Base-by-base conservation (phyloP, 53 echinoderm and acorn worm genomes). In the Holothuria leucospilota region DNA sequence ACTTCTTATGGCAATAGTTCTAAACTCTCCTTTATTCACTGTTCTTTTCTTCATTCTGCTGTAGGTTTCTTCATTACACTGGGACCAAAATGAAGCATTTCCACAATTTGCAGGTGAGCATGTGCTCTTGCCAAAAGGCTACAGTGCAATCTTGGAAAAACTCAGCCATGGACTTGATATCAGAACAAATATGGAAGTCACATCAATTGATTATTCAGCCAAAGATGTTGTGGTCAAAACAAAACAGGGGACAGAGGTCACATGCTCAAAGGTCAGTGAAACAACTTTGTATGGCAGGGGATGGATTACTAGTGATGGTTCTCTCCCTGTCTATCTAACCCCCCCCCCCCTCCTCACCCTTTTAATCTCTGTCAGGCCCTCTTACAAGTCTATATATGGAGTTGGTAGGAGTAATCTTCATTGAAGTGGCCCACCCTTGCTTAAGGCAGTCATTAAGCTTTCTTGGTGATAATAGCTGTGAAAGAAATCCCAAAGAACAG, bases 21-120 rank as follows among this genome's bases (percentile, higher is more conserved):
- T 34, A 49, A 49, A 49, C 9, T 4, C 49, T 11, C 49, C 6
- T 56, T 56, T 18, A n/a, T 16, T 16, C 56, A 56, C 4, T 15
- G 6, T 56, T 15, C 16, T 4, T 4, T 56, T 56, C 56, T 56
- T 56, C 16, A 4, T 56, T 56, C 1, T 56, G 52, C 8, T 56
- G 4, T 59, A 99, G 99, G 99, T 99, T 1, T 99, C 99, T 5
- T 95, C 95, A 21, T 71, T 99, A 51, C 91, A 99, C 77, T 99
- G 99, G 99, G 99, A 99, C 86, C 99, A 99, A 78, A 99, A 99
- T 49, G 99, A 99, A 59, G 92, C 92, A 13, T 99, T 99, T 87
- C 92, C 95, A 42, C 99, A 99, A 82, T 99, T 99, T 84, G 99
- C 99, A 16, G 99, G 99, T 30, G 99, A 99, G 70, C 99, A 99